These are phyloP conservation scores for Oscheius sp. DNA, from an alignment of 2,888 invertebrate genomes.

Conservation along the genomic window DNA sequence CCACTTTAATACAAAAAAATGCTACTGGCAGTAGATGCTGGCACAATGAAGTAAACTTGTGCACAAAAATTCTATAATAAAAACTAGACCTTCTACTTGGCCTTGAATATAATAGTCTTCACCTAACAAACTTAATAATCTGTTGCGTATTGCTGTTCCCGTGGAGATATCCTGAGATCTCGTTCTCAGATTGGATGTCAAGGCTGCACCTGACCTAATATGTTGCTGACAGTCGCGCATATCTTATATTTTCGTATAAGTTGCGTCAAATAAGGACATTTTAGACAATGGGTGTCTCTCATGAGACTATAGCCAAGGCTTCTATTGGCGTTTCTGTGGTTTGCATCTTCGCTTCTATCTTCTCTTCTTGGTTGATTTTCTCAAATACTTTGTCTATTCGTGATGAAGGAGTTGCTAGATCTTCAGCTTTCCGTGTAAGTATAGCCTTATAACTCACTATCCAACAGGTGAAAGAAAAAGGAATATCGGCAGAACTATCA, in stretches of 20 bases:
- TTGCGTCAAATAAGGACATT: too few species aligned
- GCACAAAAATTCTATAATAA: too few species aligned
- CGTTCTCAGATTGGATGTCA: conserved; percentile 2
- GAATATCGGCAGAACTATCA: conserved; percentile 47
- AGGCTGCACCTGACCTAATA: conserved; percentile 16
- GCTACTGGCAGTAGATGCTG: too few species aligned
- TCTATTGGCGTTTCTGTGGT: conserved; percentile 2
- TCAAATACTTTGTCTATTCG: background rate
- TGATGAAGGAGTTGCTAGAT: background rate
- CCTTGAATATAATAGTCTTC: too few species aligned
- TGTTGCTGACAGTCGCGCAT: conserved; percentile 18
- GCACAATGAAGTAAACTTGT: too few species aligned
- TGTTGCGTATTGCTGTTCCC: background rate
- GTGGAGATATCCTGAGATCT: conserved; percentile 2
- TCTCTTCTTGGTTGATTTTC: background rate
- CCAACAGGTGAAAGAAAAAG: conserved; percentile 41
- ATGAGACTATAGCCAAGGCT: background rate
- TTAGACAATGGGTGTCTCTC: background rate
- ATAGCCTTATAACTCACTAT: background rate
- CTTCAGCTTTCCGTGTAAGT: conserved; percentile 2
- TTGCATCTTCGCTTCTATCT: background rate
- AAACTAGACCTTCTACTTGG: too few species aligned
- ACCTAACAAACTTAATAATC: background rate
- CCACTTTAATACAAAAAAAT: too few species aligned
- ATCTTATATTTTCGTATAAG: too few species aligned